phyloP scores from a whole-genome alignment of 2,888 invertebrate genomes.

The Pterostichus madidus region DNA sequence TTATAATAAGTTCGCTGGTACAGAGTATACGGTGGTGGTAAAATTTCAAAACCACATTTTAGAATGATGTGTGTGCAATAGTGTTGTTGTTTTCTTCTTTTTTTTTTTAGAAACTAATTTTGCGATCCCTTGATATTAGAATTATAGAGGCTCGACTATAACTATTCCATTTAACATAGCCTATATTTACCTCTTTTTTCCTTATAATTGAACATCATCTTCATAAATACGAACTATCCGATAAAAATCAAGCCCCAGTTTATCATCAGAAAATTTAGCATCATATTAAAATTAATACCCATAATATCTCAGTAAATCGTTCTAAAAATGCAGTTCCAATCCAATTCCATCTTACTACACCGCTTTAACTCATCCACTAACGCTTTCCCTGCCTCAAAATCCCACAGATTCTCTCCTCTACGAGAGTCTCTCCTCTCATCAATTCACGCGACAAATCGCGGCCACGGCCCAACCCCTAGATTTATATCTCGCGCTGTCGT shows the following conservation, averaged over 20 bases:
- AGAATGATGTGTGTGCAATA: no score
- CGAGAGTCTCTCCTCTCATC: slow-evolving; percentile 15
- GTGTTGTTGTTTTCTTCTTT: no score
- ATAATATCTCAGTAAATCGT: slow-evolving; percentile 17
- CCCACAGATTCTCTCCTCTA: not conserved
- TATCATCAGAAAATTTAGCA: slow-evolving; percentile 19
- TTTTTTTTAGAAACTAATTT: no score
- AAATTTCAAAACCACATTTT: no score
- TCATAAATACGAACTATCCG: no score
- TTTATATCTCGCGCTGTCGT: slow-evolving; percentile 35
- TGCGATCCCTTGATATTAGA: no score
- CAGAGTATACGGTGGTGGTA: no score
- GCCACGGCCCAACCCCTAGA: not conserved
- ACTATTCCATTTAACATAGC: no score
- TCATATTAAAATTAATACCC: slow-evolving; percentile 31
- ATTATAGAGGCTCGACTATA: no score
- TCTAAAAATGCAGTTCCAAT: slow-evolving; percentile 21
- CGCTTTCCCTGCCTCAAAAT: not conserved
- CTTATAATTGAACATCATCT: no score
- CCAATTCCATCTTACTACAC: not conserved
- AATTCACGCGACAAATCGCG: slow-evolving; percentile 33
- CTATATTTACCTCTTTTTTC: no score
- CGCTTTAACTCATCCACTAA: slow-evolving; percentile 20
- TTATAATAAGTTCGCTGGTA: no score
- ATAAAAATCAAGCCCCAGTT: not conserved